Conservation (phyloP, 2,797 vertebrate species). For the Florisuga fusca region DNA sequence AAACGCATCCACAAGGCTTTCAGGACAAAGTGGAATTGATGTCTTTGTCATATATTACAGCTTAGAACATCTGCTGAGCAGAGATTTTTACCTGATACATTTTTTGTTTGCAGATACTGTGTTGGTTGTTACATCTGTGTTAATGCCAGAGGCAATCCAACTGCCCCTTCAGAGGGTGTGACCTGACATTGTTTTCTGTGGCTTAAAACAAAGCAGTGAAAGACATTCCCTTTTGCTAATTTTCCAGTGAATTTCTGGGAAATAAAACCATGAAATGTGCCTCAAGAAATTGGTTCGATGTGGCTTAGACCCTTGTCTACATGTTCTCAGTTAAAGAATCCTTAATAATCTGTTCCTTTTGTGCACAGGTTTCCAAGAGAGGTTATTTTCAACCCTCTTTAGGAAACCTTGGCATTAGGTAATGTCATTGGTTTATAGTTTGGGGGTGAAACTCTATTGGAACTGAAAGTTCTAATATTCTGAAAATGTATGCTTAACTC, state of each 20-base stretch:
- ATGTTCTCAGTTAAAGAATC: constrained; percentile 70
- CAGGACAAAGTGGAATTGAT: background rate
- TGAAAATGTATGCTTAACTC: background rate
- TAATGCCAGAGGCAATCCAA: background rate
- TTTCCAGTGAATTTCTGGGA: constrained; percentile 76
- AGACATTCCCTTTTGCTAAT: constrained; percentile 60
- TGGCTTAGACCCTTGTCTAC: constrained; percentile 69
- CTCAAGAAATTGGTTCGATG: constrained; percentile 68
- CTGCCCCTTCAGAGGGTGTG: constrained; percentile 25
- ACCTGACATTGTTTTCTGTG: constrained; percentile 63
- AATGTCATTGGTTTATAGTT: constrained; percentile 28
- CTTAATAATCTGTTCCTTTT: constrained; percentile 75
- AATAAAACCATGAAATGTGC: constrained; percentile 71
- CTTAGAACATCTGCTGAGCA: background rate
- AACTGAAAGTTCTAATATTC: constrained; percentile 26
- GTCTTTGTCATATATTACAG: background rate
- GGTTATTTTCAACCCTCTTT: constrained; percentile 66
- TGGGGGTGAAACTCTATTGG: background rate
- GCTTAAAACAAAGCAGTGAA: constrained; percentile 61
- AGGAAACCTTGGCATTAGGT: constrained; percentile 56
- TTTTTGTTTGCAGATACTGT: background rate
- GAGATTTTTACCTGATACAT: background rate
- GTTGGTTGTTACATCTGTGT: background rate
- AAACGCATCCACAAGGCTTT: background rate
- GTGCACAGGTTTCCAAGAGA: constrained; percentile 57